These are phyloP conservation scores for Platichthys stellatus DNA, from an alignment of 2,113 vertebrate species.

Conservation along the genomic window DNA sequence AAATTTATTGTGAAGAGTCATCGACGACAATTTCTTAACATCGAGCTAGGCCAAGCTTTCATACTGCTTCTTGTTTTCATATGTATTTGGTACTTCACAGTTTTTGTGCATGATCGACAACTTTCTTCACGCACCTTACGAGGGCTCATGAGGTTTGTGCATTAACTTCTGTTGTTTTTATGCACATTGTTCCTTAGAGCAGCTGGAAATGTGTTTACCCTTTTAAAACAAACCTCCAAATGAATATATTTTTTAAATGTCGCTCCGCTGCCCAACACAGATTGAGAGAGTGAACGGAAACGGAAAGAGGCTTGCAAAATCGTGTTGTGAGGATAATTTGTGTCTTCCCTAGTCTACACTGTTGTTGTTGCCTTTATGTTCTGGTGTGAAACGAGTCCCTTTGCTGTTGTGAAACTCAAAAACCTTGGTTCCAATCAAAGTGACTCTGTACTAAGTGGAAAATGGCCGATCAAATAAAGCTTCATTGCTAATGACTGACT, in stretches of 20 bases:
- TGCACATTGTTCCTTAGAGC: conserved; percentile 25
- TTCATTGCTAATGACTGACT: conserved; percentile 45
- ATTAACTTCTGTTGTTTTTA: conserved; percentile 12
- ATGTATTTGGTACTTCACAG: conserved; percentile 39
- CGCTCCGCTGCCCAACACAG: conserved; percentile 26
- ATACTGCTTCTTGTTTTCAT: conserved; percentile 17
- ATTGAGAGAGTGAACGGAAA: conserved; percentile 36
- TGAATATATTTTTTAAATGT: conserved; percentile 36
- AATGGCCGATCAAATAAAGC: conserved; percentile 75
- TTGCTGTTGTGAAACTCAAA: conserved; percentile 73
- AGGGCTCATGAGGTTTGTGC: conserved; percentile 12
- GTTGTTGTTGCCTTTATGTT: conserved; percentile 68
- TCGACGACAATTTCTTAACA: conserved; percentile 39
- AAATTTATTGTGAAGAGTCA: conserved; percentile 40
- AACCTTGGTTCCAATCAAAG: conserved; percentile 53
- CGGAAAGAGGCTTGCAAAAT: conserved; percentile 50
- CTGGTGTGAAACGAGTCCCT: conserved; percentile 67
- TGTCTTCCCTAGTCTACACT: conserved; percentile 69
- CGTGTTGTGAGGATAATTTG: conserved; percentile 62
- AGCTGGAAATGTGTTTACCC: conserved; percentile 43
- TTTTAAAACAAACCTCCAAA: conserved; percentile 48
- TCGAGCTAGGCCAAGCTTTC: conserved; percentile 8
- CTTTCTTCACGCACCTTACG: conserved; percentile 3
- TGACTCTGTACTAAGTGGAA: conserved; percentile 76
- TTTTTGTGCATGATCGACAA: conserved; percentile 56